Evolutionary conservation across 1,140 invertebrate genomes (phyloP), one percentile per base, ranked within the genome.

Genomic region (Brachionus angularis): DNA sequence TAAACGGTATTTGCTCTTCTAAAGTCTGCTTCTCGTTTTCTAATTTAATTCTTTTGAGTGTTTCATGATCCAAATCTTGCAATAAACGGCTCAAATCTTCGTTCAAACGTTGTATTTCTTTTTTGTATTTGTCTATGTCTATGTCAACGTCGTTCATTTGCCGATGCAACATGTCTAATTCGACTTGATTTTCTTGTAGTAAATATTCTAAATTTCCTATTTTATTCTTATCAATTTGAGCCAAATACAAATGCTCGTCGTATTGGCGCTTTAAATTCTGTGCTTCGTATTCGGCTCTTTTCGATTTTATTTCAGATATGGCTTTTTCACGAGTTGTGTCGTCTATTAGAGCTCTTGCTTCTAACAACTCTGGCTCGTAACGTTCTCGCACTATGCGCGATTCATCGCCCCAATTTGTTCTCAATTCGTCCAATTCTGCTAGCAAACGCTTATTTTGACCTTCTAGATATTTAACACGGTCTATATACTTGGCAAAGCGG

Each of bases 1-100:
- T 47, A 77, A 83, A 83, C 67, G 80, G 80, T 42, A 83, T 75
- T 58, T 82, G 79, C 58, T 83, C 81, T 71, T 79, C 77, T 18
- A 82, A 76, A 2, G 84, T 83, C 76, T 85, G 84, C 27, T 80
- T 77, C 73, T 83, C 77, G 75, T 82, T 83, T 73, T 82, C 79
- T n/a, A 79, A 77, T 21, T 81, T 79, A 29, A 83, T 73, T 53
- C 79, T 77, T 46, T 72, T 75, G 49, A 82, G 71, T 1, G 81
- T 81, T 74, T 83, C 81, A 58, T 79, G 78, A 74, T 81, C 81
- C 69, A 82, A 74, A 71, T 82, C 81, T 78, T 81, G 73, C n/a
- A 73, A 74, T 14, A 72, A 72, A 71, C 53, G 75, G 58, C 69
- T 14, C 3, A 72, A 34, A 14, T 53, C 71, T 64, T 75, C 75